Percentiles rank a stretch among this genome's conserved stretches.
phyloP scores from a whole-genome alignment of 2,797 vertebrate species.

The Eupleurogrammus muticus region DNA sequence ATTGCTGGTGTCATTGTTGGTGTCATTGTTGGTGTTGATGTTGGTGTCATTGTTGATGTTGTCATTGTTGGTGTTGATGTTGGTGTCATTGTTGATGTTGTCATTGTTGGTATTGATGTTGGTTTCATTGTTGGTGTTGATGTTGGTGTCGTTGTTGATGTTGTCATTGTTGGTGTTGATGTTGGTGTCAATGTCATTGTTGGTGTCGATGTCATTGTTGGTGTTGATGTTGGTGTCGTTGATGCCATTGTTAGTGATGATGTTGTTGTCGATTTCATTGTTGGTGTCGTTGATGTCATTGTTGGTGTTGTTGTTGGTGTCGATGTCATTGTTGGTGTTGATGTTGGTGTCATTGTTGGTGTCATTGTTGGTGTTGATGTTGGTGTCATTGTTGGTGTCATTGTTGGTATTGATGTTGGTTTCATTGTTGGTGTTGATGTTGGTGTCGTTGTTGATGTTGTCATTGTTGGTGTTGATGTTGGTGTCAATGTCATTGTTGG shows the following conservation, averaged over 20 bases:
- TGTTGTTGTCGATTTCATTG: too few relatives aligned
- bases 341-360: constrained; percentile 43
- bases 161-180: too few relatives aligned
- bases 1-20: too few relatives aligned
- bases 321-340: too few relatives aligned
- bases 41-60: too few relatives aligned
- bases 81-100: constrained; percentile 54
- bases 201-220: too few relatives aligned
- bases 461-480: background rate
- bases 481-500: too few relatives aligned
- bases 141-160: constrained; percentile 47
- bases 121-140: too few relatives aligned
- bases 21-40: background rate
- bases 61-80: background rate
- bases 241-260: background rate
- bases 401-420: too few relatives aligned
- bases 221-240: background rate
- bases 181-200: too few relatives aligned
- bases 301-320: background rate
- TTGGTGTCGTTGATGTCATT: too few relatives aligned
- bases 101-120: too few relatives aligned
- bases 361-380: background rate
- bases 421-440: background rate
- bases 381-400: constrained; percentile 54
- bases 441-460: constrained; percentile 48